Conservation (phyloP, 2,888 invertebrate species). For the Emesis furor region DNA sequence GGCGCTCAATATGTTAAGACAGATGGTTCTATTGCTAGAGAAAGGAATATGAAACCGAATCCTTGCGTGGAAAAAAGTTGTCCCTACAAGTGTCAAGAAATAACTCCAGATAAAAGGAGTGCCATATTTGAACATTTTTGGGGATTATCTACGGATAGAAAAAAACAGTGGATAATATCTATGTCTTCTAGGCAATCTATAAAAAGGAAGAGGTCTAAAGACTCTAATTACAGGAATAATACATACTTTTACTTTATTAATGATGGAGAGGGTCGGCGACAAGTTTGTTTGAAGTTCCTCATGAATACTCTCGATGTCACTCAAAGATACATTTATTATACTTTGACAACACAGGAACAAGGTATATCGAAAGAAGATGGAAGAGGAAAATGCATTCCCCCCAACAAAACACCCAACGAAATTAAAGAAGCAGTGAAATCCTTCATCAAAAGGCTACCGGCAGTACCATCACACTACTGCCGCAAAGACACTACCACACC, state of each 20-base stretch:
- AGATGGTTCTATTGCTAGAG: constrained; percentile 22
- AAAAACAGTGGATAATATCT: constrained; percentile 54
- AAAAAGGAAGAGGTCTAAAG: background rate
- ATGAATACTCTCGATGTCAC: too few relatives aligned
- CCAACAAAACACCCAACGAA: constrained; percentile 50
- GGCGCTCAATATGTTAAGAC: constrained; percentile 18
- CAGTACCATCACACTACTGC: constrained; percentile 68
- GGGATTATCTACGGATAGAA: constrained; percentile 23
- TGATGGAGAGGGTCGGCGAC: too few relatives aligned
- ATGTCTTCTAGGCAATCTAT: constrained; percentile 29
- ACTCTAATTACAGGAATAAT: background rate
- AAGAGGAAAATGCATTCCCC: constrained; percentile 56
- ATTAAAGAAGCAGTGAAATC: constrained; percentile 34
- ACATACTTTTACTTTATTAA: too few relatives aligned
- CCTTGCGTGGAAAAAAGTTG: constrained; percentile 24
- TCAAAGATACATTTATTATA: too few relatives aligned
- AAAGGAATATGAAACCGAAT: constrained; percentile 40
- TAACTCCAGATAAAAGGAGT: constrained; percentile 38
- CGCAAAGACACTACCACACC: constrained; percentile 55
- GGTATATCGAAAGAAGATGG: constrained; percentile 56
- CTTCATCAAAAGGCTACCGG: constrained; percentile 65
- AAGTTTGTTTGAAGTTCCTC: too few relatives aligned
- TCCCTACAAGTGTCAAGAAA: too few relatives aligned
- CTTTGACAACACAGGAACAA: too few relatives aligned
- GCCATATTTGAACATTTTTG: constrained; percentile 51